A percentile compares a stretch with the other conserved stretches of the same genome.
phyloP scores from a whole-genome alignment of 2,888 invertebrate species.

The Nemotelus pantherinus region DNA sequence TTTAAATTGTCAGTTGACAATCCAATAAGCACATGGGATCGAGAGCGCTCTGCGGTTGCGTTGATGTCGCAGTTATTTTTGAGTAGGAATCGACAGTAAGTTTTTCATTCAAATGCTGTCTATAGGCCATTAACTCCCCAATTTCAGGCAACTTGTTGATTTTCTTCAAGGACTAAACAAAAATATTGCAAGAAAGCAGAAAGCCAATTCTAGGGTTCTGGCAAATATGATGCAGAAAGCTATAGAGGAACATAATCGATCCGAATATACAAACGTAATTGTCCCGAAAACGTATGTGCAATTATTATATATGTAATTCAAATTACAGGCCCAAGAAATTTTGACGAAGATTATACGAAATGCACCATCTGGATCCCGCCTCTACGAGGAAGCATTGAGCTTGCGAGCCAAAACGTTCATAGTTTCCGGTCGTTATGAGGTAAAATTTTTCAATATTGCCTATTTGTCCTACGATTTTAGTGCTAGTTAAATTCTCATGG shows the following conservation, averaged over 20 bases:
- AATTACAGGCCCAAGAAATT: background rate
- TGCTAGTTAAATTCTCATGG: no score
- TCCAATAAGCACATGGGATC: constrained; percentile 19
- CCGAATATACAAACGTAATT: background rate
- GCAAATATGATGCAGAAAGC: background rate
- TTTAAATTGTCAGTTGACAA: background rate
- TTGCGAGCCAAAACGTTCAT: background rate
- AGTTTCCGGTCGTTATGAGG: background rate
- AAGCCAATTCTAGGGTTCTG: background rate
- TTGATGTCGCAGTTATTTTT: background rate
- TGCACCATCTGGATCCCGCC: background rate
- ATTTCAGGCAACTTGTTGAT: background rate
- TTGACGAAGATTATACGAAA: background rate
- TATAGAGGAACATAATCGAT: background rate
- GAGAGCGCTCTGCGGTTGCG: background rate
- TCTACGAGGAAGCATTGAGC: background rate
- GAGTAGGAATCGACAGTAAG: background rate
- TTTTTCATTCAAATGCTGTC: background rate
- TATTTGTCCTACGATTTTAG: no score
- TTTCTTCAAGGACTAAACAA: background rate
- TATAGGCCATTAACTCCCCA: background rate
- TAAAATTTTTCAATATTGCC: background rate
- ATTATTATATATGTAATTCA: background rate
- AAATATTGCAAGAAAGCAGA: background rate
- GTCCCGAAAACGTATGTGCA: background rate